These are phyloP conservation scores for Morpho helenor DNA, from an alignment of 2,888 invertebrate species.

Conservation along the genomic window DNA sequence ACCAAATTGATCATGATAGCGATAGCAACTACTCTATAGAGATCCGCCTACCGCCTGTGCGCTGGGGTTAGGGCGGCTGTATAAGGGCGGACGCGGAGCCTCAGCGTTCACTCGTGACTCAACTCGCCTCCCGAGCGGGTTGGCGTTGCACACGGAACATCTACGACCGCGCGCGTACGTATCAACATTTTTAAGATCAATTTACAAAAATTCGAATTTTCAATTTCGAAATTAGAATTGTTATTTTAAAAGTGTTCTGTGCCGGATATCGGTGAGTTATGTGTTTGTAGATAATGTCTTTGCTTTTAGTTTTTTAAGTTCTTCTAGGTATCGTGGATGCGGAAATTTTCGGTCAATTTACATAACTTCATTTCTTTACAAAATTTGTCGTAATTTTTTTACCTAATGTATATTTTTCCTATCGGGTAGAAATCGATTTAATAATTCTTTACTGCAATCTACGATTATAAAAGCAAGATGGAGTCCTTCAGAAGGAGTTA, in stretches of 20 bases:
- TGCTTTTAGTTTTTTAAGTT: background rate
- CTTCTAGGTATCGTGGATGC: background rate
- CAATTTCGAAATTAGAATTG: background rate
- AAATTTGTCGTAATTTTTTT: no score
- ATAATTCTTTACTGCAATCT: no score
- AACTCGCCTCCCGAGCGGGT: slow-evolving; percentile 63
- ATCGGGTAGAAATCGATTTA: no score
- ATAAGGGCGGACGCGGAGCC: slow-evolving; percentile 57
- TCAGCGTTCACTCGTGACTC: slow-evolving; percentile 55
- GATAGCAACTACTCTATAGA: slow-evolving; percentile 31
- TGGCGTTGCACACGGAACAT: slow-evolving; percentile 43
- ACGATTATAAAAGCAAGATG: no score
- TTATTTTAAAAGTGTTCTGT: slow-evolving; percentile 11
- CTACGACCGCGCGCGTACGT: slow-evolving; percentile 69
- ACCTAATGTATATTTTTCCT: no score
- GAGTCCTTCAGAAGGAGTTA: no score
- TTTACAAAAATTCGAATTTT: background rate
- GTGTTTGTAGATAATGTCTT: slow-evolving; percentile 7
- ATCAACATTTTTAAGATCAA: slow-evolving; percentile 30
- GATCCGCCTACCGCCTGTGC: slow-evolving; percentile 55
- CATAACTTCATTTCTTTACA: no score
- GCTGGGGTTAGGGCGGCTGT: slow-evolving; percentile 49
- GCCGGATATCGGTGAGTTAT: slow-evolving; percentile 17
- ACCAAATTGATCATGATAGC: no score
- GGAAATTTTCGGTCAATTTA: background rate